Conservation (phyloP, 2,888 invertebrate genomes). For the Strigamia maritima region DNA sequence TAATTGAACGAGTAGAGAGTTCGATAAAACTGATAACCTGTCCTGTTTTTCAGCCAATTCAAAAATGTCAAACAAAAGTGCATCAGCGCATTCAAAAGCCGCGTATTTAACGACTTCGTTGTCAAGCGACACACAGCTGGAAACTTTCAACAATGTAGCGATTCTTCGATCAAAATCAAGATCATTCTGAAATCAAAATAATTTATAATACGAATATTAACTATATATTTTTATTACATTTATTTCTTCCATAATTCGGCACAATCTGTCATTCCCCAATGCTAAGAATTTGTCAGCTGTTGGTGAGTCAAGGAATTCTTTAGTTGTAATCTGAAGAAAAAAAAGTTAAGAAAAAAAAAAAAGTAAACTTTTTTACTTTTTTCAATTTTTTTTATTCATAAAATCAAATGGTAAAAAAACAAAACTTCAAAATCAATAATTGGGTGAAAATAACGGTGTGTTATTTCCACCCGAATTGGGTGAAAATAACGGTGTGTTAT, state of each 20-base stretch:
- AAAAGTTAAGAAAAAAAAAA: neutral
- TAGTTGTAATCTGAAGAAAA: constrained; percentile 48
- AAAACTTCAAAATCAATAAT: too few relatives aligned
- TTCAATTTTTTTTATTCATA: neutral
- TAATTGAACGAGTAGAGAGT: constrained; percentile 63
- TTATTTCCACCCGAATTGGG: too few relatives aligned
- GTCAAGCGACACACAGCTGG: neutral
- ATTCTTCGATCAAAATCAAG: neutral
- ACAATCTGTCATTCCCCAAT: constrained; percentile 58
- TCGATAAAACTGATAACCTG: constrained; percentile 61
- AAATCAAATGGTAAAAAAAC: neutral
- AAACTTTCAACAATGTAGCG: neutral
- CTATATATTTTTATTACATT: constrained; percentile 48
- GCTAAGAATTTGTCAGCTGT: constrained; percentile 56
- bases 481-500: too few relatives aligned
- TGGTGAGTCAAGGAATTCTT: constrained; percentile 56
- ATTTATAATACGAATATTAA: neutral
- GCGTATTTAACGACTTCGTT: constrained; percentile 9
- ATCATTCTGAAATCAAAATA: neutral
- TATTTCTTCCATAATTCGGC: constrained; percentile 58
- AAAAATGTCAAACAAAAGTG: constrained; percentile 59
- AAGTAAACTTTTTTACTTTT: neutral
- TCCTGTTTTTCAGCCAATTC: constrained; percentile 55
- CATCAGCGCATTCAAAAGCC: constrained; percentile 49
- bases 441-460: too few relatives aligned